These are phyloP conservation scores for Erebia ligea DNA, from an alignment of 2,888 invertebrate species.

Conservation along the genomic window DNA sequence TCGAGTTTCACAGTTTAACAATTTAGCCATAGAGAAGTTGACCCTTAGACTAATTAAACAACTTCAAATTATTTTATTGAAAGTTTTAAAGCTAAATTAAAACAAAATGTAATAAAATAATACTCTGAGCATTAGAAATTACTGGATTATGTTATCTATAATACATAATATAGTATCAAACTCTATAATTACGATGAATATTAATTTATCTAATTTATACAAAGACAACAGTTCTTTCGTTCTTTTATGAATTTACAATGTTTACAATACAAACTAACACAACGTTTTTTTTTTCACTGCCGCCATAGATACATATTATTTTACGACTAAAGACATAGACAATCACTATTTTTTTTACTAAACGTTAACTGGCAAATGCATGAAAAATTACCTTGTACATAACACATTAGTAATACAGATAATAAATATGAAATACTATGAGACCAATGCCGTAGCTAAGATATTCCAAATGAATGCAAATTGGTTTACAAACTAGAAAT, in stretches of 20 bases:
- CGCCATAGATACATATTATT: conserved; percentile 21
- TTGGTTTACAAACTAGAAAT: neutral
- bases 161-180: conserved; percentile 12
- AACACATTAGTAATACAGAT: conserved; percentile 35
- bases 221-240: conserved; percentile 14
- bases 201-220: conserved; percentile 10
- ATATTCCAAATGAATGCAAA: conserved; percentile 15
- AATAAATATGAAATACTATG: conserved; percentile 38
- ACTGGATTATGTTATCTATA: conserved; percentile 1
- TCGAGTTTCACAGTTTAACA: too few relatives aligned
- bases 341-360: conserved; percentile 31
- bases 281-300: conserved; percentile 17
- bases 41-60: conserved; percentile 9
- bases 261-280: conserved; percentile 27
- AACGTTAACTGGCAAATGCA: conserved; percentile 40
- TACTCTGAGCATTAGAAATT: conserved; percentile 37
- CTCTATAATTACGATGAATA: conserved; percentile 8
- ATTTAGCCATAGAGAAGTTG: too few relatives aligned
- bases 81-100: conserved; percentile 26
- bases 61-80: neutral
- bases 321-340: conserved; percentile 29
- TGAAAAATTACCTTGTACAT: conserved; percentile 52
- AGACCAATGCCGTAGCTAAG: conserved; percentile 30
- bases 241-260: conserved; percentile 21
- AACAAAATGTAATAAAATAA: conserved; percentile 30